Conservation (phyloP, 2,797 vertebrate species). For the Molossus alvarezi region DNA sequence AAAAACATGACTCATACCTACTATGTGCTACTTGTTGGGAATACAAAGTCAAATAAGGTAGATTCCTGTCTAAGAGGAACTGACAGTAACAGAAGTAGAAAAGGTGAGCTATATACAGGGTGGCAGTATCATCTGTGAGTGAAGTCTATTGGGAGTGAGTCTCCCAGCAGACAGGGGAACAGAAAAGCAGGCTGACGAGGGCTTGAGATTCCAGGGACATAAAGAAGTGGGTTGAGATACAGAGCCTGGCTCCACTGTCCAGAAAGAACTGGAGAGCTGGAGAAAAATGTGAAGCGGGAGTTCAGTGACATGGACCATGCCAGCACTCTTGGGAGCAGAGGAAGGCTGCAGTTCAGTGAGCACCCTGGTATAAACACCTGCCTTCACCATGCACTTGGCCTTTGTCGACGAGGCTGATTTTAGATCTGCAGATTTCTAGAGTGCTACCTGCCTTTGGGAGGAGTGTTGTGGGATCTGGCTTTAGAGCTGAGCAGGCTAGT, state of each 20-base stretch:
- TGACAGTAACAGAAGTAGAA: not conserved
- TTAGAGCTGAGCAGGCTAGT: not conserved
- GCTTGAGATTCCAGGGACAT: not conserved
- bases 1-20: not conserved
- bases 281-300: constrained; percentile 31
- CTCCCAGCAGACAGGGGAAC: not conserved
- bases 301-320: not conserved
- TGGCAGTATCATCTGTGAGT: not conserved
- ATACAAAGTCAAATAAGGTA: constrained; percentile 28
- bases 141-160: not conserved
- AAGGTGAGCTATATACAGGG: not conserved
- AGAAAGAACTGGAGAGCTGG: constrained; percentile 6
- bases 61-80: not conserved
- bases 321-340: not conserved
- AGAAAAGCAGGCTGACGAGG: not conserved
- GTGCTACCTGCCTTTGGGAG: not conserved
- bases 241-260: not conserved
- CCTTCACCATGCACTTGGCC: not conserved
- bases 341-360: not conserved
- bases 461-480: not conserved
- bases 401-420: constrained; percentile 5
- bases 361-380: not conserved
- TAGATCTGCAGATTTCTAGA: not conserved
- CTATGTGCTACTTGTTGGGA: not conserved
- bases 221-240: not conserved